Evolutionary conservation across 2,888 invertebrate genomes (phyloP).

Genomic region (Microchrysa polita): DNA sequence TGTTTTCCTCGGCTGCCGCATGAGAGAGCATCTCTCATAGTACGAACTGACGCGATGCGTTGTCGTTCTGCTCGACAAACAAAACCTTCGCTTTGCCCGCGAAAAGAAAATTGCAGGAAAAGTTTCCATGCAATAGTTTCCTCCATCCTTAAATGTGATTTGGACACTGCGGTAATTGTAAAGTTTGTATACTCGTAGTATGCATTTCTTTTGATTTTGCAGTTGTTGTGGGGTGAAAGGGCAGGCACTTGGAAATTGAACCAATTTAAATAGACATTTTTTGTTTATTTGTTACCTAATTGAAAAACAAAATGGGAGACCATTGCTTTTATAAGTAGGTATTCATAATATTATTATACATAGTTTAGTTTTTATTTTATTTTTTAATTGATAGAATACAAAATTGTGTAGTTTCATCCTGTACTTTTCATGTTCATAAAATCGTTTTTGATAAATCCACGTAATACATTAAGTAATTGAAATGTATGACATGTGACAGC

Average conservation of each 20-base stretch:
- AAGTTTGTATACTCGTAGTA: constrained; percentile 25
- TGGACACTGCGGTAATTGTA: constrained; percentile 31
- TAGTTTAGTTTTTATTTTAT: no score
- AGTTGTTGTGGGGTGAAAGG: no score
- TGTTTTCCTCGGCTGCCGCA: neutral
- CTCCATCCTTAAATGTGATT: neutral
- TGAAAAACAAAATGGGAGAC: no score
- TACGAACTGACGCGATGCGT: no score
- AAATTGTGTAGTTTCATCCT: no score
- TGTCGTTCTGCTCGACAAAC: constrained; percentile 4
- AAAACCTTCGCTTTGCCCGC: constrained; percentile 13
- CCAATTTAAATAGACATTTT: no score
- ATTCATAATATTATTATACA: no score
- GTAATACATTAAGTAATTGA: constrained; percentile 3
- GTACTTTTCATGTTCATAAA: no score
- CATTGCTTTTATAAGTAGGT: no score
- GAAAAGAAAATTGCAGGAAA: neutral
- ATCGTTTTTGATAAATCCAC: neutral
- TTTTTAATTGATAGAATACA: no score
- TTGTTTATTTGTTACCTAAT: no score
- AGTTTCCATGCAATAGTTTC: constrained; percentile 26
- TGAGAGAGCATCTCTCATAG: constrained; percentile 7
- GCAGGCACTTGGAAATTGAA: no score
- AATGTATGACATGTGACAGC: constrained; percentile 8
- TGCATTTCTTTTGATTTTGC: neutral